Evolutionary conservation across 2,888 invertebrate genomes (phyloP).

Genomic region (Rhogogaster chlorosoma): DNA sequence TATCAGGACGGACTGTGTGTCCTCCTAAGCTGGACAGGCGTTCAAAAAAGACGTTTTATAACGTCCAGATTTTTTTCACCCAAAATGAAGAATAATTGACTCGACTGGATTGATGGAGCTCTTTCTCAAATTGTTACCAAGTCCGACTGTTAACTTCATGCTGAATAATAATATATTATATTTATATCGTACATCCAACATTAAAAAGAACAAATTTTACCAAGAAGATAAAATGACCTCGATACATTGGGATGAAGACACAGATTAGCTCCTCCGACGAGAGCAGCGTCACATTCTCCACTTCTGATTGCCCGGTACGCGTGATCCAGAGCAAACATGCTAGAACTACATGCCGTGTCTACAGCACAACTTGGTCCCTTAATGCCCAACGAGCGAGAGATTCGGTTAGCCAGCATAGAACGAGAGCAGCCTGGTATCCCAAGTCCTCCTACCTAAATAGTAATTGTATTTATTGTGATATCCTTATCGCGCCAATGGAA

Average conservation of each 20-base stretch:
- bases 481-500: background rate
- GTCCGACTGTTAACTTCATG: too few relatives aligned
- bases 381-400: background rate
- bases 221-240: background rate
- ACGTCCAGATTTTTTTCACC: too few relatives aligned
- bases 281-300: background rate
- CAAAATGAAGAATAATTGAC: too few relatives aligned
- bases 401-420: background rate
- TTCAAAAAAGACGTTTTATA: too few relatives aligned
- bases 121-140: too few relatives aligned
- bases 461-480: background rate
- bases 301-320: background rate
- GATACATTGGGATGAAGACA: background rate
- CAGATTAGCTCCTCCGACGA: background rate
- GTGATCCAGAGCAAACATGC: background rate
- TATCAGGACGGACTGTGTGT: too few relatives aligned
- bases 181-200: background rate
- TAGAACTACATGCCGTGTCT: slow-evolving; percentile 90
- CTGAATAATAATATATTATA: too few relatives aligned
- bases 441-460: background rate
- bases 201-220: background rate
- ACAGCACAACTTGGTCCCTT: slow-evolving; percentile 88
- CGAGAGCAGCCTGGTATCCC: background rate
- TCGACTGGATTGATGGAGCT: too few relatives aligned
- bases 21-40: too few relatives aligned